Evolutionary conservation across 2,888 invertebrate genomes (phyloP).

Genomic region (Agrotis exclamationis): DNA sequence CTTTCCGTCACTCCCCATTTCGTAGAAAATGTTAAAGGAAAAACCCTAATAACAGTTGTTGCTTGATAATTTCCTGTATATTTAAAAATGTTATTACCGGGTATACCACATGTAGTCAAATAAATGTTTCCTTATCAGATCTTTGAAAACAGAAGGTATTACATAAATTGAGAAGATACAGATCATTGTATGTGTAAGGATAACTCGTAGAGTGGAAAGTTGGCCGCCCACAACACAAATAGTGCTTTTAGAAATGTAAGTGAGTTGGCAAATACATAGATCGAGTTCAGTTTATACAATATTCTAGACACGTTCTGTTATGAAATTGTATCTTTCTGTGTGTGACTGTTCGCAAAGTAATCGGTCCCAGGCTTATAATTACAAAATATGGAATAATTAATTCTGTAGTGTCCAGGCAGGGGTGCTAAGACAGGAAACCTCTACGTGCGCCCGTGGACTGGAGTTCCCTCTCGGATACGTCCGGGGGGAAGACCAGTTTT

Average conservation of each 20-base stretch:
- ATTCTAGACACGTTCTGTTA: constrained; percentile 37
- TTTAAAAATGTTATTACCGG: constrained; percentile 16
- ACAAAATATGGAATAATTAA: constrained; percentile 19
- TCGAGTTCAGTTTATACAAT: constrained; percentile 9
- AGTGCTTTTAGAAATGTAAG: not conserved
- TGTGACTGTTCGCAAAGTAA: not conserved
- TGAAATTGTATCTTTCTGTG: constrained; percentile 24
- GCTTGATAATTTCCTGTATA: constrained; percentile 13
- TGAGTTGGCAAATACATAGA: constrained; percentile 19
- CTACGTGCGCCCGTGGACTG: too few relatives aligned
- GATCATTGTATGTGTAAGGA: constrained; percentile 2
- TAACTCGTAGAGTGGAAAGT: constrained; percentile 5
- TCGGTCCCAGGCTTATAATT: not conserved
- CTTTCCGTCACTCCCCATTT: constrained; percentile 8
- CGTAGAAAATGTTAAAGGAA: not conserved
- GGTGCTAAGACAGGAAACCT: too few relatives aligned
- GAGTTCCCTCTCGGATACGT: too few relatives aligned
- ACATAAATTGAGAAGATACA: constrained; percentile 20
- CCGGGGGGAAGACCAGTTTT: too few relatives aligned
- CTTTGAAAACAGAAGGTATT: constrained; percentile 7
- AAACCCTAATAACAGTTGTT: not conserved
- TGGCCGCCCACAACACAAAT: constrained; percentile 1
- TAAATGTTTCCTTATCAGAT: constrained; percentile 31
- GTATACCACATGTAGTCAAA: constrained; percentile 8
- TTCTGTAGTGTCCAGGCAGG: too few relatives aligned